These are phyloP conservation scores for Myzus persicae DNA, from an alignment of 1,140 invertebrate species.

Conservation along the genomic window DNA sequence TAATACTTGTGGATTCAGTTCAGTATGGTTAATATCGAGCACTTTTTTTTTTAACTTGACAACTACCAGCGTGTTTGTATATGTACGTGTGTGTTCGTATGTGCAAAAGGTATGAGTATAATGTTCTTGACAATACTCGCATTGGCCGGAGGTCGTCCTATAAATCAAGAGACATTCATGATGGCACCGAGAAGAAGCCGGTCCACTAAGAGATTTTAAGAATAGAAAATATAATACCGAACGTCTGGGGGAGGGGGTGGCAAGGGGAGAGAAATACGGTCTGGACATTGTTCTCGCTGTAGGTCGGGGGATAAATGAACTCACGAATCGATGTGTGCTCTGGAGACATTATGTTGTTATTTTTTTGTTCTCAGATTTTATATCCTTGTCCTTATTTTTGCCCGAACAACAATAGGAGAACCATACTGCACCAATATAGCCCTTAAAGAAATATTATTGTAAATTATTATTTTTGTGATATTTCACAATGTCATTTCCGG, in stretches of 20 bases:
- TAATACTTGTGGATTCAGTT: constrained; percentile 19
- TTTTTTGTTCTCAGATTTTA: constrained; percentile 32
- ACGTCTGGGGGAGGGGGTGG: neutral
- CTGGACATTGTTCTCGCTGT: constrained; percentile 58
- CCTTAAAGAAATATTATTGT: neutral
- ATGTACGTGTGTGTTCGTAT: neutral
- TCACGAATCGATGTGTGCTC: constrained; percentile 42
- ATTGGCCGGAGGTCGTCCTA: constrained; percentile 54
- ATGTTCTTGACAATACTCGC: constrained; percentile 50
- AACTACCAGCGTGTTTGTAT: neutral
- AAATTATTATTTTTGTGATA: neutral
- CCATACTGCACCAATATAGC: constrained; percentile 26
- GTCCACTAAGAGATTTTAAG: constrained; percentile 50
- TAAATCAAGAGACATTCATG: constrained; percentile 56
- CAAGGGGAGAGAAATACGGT: constrained; percentile 42
- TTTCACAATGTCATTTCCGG: constrained; percentile 19
- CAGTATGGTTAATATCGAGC: neutral
- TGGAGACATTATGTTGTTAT: constrained; percentile 35
- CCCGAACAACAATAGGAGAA: constrained; percentile 3
- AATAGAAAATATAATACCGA: constrained; percentile 47
- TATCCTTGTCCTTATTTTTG: constrained; percentile 34
- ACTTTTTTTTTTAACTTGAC: constrained; percentile 38
- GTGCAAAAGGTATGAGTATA: constrained; percentile 41
- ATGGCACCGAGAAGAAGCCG: constrained; percentile 48
- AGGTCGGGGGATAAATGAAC: constrained; percentile 53